phyloP scores from a whole-genome alignment of 2,797 vertebrate genomes.

The Carduelis carduelis region DNA sequence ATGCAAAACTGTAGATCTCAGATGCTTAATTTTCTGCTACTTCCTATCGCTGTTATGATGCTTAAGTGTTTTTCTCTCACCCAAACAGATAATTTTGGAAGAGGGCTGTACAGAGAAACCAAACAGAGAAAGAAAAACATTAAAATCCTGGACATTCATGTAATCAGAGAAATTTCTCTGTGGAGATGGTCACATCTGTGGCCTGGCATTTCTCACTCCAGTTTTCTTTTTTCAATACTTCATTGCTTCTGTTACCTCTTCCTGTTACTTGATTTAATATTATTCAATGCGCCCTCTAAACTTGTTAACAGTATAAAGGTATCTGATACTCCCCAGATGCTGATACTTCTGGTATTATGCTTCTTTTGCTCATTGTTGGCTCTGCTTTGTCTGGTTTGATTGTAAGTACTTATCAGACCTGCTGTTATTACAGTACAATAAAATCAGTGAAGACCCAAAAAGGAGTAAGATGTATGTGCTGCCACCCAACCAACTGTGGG shows the following conservation, averaged over 20 bases:
- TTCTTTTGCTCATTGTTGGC: background rate
- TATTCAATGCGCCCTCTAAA: background rate
- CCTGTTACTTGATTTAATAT: background rate
- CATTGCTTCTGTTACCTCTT: background rate
- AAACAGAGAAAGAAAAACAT: background rate
- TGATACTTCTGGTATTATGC: background rate
- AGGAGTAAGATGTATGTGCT: background rate
- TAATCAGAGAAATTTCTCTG: background rate
- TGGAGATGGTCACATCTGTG: background rate
- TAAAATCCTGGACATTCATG: background rate
- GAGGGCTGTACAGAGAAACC: background rate
- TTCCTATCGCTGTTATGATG: fast-evolving
- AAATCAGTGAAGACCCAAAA: background rate
- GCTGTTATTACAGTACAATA: background rate
- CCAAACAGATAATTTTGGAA: background rate
- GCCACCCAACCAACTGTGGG: background rate
- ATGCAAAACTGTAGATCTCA: background rate
- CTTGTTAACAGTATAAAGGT: background rate
- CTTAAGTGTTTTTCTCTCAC: background rate
- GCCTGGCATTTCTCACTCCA: background rate
- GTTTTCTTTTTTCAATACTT: background rate
- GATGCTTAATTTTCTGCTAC: background rate
- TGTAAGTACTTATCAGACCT: background rate
- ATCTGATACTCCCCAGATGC: background rate
- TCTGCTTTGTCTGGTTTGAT: background rate